phyloP scores from a whole-genome alignment of 2,888 invertebrate species.

The Aspidapion aeneum region DNA sequence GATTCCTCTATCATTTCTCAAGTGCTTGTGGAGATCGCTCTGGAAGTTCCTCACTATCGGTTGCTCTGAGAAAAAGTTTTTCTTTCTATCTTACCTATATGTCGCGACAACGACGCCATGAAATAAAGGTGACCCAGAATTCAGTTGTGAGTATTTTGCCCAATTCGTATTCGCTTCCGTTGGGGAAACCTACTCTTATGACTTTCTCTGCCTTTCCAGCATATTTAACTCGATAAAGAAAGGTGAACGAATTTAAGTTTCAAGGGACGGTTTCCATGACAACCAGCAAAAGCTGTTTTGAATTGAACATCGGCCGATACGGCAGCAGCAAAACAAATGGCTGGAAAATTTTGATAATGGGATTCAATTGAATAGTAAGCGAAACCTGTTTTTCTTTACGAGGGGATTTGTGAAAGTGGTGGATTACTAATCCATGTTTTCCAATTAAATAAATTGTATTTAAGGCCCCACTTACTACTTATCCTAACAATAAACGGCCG shows the following conservation, averaged over 20 bases:
- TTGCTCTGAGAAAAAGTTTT: no score
- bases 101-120: no score
- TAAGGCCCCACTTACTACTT: no score
- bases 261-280: neutral
- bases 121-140: no score
- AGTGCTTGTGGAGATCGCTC: neutral
- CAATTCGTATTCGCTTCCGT: no score
- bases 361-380: neutral
- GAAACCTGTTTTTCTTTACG: neutral
- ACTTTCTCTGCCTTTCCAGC: no score
- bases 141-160: no score
- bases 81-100: no score
- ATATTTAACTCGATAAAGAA: neutral
- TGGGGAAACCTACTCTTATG: no score
- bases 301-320: neutral
- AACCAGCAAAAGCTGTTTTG: neutral
- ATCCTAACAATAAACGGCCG: no score
- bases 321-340: neutral
- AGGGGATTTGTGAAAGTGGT: neutral
- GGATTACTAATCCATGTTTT: no score
- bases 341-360: neutral
- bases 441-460: no score
- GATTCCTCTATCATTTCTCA: neutral
- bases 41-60: neutral
- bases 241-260: neutral